Evolutionary conservation across 2,113 vertebrate species (phyloP), one percentile per base, ranked within the genome.

Genomic region (Dicerorhinus sumatrensis): DNA sequence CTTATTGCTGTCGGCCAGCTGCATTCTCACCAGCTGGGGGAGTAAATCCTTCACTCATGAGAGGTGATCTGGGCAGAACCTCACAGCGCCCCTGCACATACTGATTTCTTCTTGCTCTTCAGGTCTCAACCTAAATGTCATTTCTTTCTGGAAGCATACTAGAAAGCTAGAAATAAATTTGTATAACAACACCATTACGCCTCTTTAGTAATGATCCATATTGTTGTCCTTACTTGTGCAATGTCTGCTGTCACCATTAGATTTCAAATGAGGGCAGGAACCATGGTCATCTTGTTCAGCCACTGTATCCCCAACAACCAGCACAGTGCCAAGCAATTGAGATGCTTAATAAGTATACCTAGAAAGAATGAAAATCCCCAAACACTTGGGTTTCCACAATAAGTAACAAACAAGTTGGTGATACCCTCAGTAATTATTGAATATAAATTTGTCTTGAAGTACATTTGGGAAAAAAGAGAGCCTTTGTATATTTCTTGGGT

Each of bases 391-490:
- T 95, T 95, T 89, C 39, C n/a, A 88, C 14, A 63, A 25, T 67
- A 92, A 92, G 21, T 60, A 76, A 54, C 46, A 88, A 91, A 54
- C 48, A 91, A 39, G 14, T 67, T 67, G 36, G 29, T 65, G 25
- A 70, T 89, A 4, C 2, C 23, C 9, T 94, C 36, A 81, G 51
- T 92, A 72, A 89, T 63, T 48, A 27, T 31, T 48, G 17, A 77
- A 65, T 96, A 86, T 81, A 86, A 96, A 82, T 86, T 80, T 89
- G 20, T 46, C 42, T 81, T 91, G 42, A 70, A 70, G 51, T 69
- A 77, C 25, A 76, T 18, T 7, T 90, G 3, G 6, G 17, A 4
- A 63, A 80, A 75, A 91, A 86, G 60, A 77, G 18, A 81, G n/a
- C 4, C 16, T 51, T 94, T 36, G 20, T 70, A 31, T 70, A 85